Evolutionary conservation across 2,888 invertebrate genomes (phyloP).

Genomic region (Gandaritis pyraliata): DNA sequence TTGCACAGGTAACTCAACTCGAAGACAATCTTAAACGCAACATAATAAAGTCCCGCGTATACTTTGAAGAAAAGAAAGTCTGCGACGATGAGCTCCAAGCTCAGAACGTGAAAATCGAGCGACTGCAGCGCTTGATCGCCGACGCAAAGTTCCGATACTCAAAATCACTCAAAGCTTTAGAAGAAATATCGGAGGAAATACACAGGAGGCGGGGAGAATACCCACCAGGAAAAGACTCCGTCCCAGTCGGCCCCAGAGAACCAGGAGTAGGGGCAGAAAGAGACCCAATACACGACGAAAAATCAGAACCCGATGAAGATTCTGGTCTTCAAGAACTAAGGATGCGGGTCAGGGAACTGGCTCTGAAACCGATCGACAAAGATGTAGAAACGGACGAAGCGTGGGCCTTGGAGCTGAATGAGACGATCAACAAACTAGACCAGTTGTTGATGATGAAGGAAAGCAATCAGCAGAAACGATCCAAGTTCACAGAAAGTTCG

Average conservation of each 20-base stretch:
- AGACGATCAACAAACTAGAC: slow-evolving; percentile 91
- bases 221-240: slow-evolving; percentile 72
- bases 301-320: slow-evolving; percentile 65
- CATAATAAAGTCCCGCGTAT: slow-evolving; percentile 94
- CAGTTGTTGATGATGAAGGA: slow-evolving; percentile 88
- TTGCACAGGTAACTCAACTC: slow-evolving; percentile 87
- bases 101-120: slow-evolving; percentile 93
- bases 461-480: slow-evolving; percentile 82
- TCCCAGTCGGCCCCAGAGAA: slow-evolving; percentile 84
- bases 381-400: slow-evolving; percentile 88
- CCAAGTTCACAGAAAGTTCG: slow-evolving; percentile 71
- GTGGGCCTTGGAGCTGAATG: slow-evolving; percentile 91
- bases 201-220: slow-evolving; percentile 88
- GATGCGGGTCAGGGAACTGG: slow-evolving; percentile 88
- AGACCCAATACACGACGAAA: slow-evolving; percentile 75
- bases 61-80: slow-evolving; percentile 95
- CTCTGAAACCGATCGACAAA: slow-evolving; percentile 89
- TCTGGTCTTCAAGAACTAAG: slow-evolving; percentile 87
- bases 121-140: slow-evolving; percentile 90
- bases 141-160: slow-evolving; percentile 93
- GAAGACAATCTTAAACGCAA: slow-evolving; percentile 93
- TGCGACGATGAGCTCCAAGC: slow-evolving; percentile 94
- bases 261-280: slow-evolving; percentile 91
- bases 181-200: slow-evolving; percentile 96
- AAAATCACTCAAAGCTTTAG: slow-evolving; percentile 91